These are phyloP conservation scores for Dynastes tityus DNA, from an alignment of 2,888 invertebrate genomes.

Conservation along the genomic window DNA sequence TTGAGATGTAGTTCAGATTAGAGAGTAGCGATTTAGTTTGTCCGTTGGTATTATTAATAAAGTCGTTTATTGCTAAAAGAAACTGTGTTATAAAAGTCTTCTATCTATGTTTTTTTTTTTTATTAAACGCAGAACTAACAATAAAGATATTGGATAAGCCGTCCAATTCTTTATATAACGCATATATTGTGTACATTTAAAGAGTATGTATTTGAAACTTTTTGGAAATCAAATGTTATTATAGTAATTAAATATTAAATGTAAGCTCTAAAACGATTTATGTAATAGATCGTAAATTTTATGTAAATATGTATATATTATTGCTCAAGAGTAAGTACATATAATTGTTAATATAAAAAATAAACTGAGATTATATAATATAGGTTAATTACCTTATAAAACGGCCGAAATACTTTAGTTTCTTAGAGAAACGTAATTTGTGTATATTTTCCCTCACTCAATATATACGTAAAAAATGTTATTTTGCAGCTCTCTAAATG, in stretches of 20 bases:
- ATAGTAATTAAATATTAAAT: constrained; percentile 23
- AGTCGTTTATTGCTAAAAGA: not conserved
- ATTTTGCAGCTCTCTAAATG: not conserved
- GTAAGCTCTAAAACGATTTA: constrained; percentile 40
- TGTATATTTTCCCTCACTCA: not conserved
- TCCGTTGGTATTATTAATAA: too few species aligned
- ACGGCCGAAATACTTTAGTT: constrained; percentile 44
- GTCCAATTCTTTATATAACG: constrained; percentile 49
- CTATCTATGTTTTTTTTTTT: constrained; percentile 28
- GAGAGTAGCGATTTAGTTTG: too few species aligned
- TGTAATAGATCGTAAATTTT: constrained; percentile 45
- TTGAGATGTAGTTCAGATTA: too few species aligned
- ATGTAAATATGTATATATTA: constrained; percentile 52
- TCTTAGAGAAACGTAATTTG: constrained; percentile 17
- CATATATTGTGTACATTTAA: constrained; percentile 18
- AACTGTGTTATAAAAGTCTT: constrained; percentile 21
- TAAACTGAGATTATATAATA: constrained; percentile 38
- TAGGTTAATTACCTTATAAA: constrained; percentile 43
- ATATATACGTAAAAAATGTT: constrained; percentile 18
- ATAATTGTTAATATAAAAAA: constrained; percentile 49
- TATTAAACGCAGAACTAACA: constrained; percentile 9
- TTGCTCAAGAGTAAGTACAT: constrained; percentile 49
- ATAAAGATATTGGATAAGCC: constrained; percentile 51
- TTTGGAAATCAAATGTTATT: constrained; percentile 43
- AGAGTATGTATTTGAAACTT: constrained; percentile 36